phyloP scores from a whole-genome alignment of 2,797 vertebrate genomes.

The Myotis myotis region DNA sequence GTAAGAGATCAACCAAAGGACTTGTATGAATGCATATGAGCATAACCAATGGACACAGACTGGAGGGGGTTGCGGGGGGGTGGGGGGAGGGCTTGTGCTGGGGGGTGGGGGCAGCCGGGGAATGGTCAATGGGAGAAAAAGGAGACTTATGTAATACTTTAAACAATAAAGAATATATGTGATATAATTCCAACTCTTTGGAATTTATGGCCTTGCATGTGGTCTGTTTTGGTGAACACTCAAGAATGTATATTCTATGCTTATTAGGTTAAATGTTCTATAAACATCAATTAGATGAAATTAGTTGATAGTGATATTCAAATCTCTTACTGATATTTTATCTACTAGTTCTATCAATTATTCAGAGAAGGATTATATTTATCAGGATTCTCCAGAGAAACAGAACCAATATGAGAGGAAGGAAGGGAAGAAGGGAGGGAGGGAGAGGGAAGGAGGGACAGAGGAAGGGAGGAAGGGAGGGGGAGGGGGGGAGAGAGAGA shows the following conservation, averaged over 20 bases:
- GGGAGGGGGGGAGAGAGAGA: accelerated
- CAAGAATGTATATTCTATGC: neutral
- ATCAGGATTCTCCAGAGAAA: neutral
- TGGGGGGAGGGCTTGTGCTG: too few species aligned
- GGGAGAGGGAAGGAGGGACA: too few species aligned
- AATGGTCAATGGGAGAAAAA: too few species aligned
- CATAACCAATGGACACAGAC: too few species aligned
- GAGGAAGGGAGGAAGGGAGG: neutral
- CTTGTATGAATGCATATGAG: too few species aligned
- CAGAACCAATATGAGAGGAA: neutral
- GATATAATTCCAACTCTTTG: neutral
- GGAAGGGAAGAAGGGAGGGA: neutral
- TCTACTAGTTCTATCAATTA: neutral
- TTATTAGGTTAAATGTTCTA: neutral
- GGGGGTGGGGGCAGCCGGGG: too few species aligned
- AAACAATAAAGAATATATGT: neutral
- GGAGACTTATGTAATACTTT: too few species aligned
- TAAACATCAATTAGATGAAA: neutral
- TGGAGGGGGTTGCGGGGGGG: too few species aligned
- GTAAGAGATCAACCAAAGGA: too few species aligned
- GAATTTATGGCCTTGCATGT: neutral
- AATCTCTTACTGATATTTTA: neutral
- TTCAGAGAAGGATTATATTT: neutral
- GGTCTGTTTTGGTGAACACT: neutral
- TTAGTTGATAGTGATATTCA: neutral